Percentiles rank a stretch among this genome's conserved stretches.
phyloP scores from a whole-genome alignment of 2,113 vertebrate species.

The Cyrtonyx montezumae region DNA sequence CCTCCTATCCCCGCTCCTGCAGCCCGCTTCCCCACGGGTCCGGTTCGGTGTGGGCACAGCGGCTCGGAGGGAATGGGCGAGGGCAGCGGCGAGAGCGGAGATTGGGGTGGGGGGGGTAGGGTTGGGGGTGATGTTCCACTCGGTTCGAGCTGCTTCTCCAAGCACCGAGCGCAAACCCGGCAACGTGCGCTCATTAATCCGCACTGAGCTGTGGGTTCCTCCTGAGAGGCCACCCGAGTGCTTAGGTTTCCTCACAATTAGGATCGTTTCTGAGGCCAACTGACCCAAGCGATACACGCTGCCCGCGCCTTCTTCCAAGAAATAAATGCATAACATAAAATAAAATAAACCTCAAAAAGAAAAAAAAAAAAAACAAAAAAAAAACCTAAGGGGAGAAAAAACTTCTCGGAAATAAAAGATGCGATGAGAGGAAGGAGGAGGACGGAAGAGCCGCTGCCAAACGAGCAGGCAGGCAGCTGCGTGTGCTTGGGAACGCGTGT shows the following conservation, averaged over 20 bases:
- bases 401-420: neutral
- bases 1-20: neutral
- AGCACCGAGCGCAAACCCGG: rapidly evolving
- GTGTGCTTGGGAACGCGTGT: neutral
- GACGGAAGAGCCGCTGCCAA: neutral
- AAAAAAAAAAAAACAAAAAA: neutral
- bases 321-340: too few species aligned
- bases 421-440: neutral
- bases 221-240: neutral
- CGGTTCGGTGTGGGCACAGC: neutral
- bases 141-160: neutral
- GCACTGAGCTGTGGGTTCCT: neutral
- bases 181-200: neutral
- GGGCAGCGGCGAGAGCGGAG: neutral
- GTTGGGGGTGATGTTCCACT: neutral
- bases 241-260: neutral
- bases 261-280: rapidly evolving
- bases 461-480: neutral
- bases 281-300: neutral
- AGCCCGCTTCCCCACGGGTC: neutral
- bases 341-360: neutral
- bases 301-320: too few species aligned
- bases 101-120: neutral
- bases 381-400: neutral
- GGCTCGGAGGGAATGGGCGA: neutral